Conservation (phyloP, 2,797 vertebrate genomes). For the Gadopsis bispinosus region DNA sequence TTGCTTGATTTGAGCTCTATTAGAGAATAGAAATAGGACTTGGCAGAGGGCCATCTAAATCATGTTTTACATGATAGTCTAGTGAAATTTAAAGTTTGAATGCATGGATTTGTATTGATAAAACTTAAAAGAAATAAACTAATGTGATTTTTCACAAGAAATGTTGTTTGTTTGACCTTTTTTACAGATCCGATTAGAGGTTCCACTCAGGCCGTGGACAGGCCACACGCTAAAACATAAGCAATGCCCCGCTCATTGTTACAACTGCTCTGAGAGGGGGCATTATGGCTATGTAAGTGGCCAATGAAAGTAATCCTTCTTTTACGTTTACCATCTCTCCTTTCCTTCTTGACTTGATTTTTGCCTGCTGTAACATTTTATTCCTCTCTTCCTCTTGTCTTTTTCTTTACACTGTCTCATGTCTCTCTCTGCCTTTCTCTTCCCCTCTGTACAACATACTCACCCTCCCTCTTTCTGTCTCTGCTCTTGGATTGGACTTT, state of each 20-base stretch:
- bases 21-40: not conserved
- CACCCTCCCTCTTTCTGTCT: not conserved
- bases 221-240: slow-evolving; percentile 20
- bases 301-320: slow-evolving; percentile 68
- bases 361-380: not conserved
- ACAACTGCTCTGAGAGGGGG: slow-evolving; percentile 76
- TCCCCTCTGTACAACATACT: not conserved
- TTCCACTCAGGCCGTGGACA: slow-evolving; percentile 50
- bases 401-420: not conserved
- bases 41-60: not conserved
- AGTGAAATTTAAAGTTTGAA: not conserved
- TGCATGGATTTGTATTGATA: not conserved
- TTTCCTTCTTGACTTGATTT: slow-evolving; percentile 9
- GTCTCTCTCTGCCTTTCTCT: not conserved
- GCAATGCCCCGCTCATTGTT: slow-evolving; percentile 63
- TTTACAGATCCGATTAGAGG: slow-evolving; percentile 59
- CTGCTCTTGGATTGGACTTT: slow-evolving; percentile 10
- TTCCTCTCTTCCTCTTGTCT: not conserved
- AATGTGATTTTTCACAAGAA: not conserved
- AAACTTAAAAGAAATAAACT: not conserved
- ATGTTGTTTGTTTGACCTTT: slow-evolving; percentile 3
- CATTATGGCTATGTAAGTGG: slow-evolving; percentile 83
- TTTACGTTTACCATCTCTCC: slow-evolving; percentile 8
- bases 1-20: not conserved
- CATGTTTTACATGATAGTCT: not conserved